A percentile compares a stretch with the other conserved stretches of the same genome.
Evolutionary conservation across 2,113 vertebrate genomes (phyloP).

Genomic region (Telmatochromis sp.): DNA sequence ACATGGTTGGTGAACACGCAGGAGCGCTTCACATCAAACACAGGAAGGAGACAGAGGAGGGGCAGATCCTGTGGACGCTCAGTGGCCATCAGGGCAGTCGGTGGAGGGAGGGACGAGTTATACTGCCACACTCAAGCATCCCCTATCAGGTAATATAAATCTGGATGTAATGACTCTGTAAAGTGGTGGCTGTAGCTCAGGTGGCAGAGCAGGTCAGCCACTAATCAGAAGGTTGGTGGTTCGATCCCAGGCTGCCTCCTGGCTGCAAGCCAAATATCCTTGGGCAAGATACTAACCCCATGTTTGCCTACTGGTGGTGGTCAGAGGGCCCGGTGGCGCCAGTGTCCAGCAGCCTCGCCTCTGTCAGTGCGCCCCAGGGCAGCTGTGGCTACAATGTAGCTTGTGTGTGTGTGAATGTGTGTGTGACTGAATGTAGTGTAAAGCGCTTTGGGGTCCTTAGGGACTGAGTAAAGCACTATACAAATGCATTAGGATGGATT

Average conservation of each 20-base stretch:
- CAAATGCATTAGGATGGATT: not conserved
- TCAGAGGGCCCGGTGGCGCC: too few species aligned
- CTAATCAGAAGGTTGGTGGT: too few species aligned
- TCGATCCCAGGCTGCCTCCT: fast-evolving
- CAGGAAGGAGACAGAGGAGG: conserved; percentile 63
- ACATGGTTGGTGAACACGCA: conserved; percentile 73
- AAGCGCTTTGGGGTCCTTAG: too few species aligned
- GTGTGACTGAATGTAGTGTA: too few species aligned
- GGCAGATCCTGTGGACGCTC: conserved; percentile 71
- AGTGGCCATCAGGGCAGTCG: conserved; percentile 74
- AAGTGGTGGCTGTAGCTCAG: not conserved
- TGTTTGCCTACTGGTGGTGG: too few species aligned
- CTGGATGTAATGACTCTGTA: not conserved
- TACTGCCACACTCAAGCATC: conserved; percentile 77
- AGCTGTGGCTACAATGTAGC: too few species aligned
- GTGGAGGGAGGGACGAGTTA: conserved; percentile 86
- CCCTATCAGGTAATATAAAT: conserved; percentile 76
- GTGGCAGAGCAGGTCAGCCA: too few species aligned
- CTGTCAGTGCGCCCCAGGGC: too few species aligned
- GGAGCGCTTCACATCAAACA: conserved; percentile 82
- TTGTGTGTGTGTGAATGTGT: fast-evolving
- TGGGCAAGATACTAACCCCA: too few species aligned
- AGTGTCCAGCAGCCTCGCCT: too few species aligned
- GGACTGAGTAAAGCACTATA: too few species aligned
- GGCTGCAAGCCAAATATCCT: fast-evolving